phyloP scores from a whole-genome alignment of 2,888 invertebrate species.

The Gonocerus acuteangulatus region DNA sequence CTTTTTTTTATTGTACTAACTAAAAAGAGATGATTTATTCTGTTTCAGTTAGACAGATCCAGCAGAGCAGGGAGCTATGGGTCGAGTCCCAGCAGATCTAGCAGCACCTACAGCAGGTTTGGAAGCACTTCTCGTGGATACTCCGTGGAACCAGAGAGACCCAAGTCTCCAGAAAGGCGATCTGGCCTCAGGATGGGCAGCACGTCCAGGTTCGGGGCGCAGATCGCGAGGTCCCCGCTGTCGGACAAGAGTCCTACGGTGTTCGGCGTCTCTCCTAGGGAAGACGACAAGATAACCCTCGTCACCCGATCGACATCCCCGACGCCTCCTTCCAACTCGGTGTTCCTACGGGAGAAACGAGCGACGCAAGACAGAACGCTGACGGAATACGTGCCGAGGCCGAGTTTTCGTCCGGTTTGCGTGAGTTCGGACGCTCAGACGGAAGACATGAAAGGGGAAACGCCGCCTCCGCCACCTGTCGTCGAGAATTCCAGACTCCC shows the following conservation, averaged over 20 bases:
- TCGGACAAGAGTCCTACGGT: constrained; percentile 39
- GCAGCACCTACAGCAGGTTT: constrained; percentile 8
- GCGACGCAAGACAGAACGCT: constrained; percentile 62
- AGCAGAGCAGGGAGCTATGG: constrained; percentile 21
- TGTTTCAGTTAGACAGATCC: constrained; percentile 13
- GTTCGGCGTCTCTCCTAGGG: constrained; percentile 35
- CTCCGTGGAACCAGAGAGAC: constrained; percentile 20
- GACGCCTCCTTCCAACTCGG: constrained; percentile 57
- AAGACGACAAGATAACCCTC: constrained; percentile 51
- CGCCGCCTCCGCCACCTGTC: constrained; percentile 10
- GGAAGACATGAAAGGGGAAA: constrained; percentile 35
- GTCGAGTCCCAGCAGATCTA: neutral
- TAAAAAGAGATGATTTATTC: neutral
- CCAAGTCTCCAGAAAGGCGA: constrained; percentile 15
- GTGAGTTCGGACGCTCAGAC: constrained; percentile 49
- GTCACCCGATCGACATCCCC: constrained; percentile 73
- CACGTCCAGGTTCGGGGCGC: constrained; percentile 38
- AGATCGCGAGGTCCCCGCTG: constrained; percentile 39
- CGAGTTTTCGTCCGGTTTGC: constrained; percentile 31
- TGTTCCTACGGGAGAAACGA: constrained; percentile 57
- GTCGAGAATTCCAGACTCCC: constrained; percentile 30
- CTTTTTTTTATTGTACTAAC: too few relatives aligned
- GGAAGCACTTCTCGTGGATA: neutral
- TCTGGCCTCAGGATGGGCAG: constrained; percentile 37
- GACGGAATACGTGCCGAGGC: constrained; percentile 47